These are phyloP conservation scores for Palloptera scutellata DNA, from an alignment of 2,888 invertebrate genomes.

Conservation along the genomic window DNA sequence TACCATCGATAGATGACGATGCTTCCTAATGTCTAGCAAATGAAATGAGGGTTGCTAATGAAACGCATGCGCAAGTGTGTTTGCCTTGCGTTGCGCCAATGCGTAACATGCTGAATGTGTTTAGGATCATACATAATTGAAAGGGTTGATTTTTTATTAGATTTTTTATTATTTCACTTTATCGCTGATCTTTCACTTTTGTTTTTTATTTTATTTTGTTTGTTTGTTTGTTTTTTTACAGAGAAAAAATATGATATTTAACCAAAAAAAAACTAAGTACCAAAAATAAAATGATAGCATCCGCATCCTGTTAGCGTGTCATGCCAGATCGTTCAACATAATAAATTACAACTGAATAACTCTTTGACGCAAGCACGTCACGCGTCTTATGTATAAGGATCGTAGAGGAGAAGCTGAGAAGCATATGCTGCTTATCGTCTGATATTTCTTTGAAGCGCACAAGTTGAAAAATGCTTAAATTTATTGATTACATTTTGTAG, in stretches of 20 bases:
- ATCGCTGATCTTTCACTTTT: background rate
- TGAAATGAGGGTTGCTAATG: conserved; percentile 21
- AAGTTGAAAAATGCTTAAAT: no score
- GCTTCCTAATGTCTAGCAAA: background rate
- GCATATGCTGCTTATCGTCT: no score
- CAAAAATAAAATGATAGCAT: conserved; percentile 32
- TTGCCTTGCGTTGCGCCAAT: background rate
- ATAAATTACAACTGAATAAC: no score
- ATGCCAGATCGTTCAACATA: no score
- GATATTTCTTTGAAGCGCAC: no score
- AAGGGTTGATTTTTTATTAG: conserved; percentile 14
- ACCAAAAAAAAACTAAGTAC: conserved; percentile 31
- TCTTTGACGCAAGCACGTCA: no score
- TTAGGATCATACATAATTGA: background rate
- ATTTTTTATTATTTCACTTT: background rate
- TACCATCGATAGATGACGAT: conserved; percentile 29
- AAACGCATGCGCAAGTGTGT: conserved; percentile 8
- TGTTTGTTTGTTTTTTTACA: no score
- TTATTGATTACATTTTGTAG: no score
- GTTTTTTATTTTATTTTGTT: no score
- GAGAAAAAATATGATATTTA: conserved; percentile 27
- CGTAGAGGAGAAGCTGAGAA: no score
- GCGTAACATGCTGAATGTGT: no score
- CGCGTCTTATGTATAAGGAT: no score
- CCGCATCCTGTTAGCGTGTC: conserved; percentile 1